Evolutionary conservation across 2,888 invertebrate species (phyloP).

Genomic region (Agrotis clavis): DNA sequence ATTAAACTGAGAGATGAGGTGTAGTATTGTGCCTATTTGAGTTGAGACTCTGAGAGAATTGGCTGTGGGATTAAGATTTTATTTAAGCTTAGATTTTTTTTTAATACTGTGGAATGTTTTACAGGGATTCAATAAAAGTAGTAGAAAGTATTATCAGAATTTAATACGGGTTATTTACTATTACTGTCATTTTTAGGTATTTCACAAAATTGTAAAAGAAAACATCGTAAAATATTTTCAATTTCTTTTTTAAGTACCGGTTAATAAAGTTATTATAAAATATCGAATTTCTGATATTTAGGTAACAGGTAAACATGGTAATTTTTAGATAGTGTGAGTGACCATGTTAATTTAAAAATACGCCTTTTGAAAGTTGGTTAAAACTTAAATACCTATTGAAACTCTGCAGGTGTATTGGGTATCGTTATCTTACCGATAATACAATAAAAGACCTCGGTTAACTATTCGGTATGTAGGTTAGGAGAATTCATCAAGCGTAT

Average conservation of each 20-base stretch:
- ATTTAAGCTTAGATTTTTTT: background rate
- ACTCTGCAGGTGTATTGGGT: background rate
- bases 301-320: too few relatives aligned
- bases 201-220: too few relatives aligned
- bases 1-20: slow-evolving; percentile 54
- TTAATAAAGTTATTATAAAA: too few relatives aligned
- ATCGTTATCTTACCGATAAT: background rate
- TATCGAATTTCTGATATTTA: too few relatives aligned
- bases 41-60: slow-evolving; percentile 16
- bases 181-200: too few relatives aligned
- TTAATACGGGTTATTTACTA: too few relatives aligned
- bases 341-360: too few relatives aligned
- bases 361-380: too few relatives aligned
- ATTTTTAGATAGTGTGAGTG: too few relatives aligned
- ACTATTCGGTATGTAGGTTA: background rate
- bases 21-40: slow-evolving; percentile 50
- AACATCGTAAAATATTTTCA: too few relatives aligned
- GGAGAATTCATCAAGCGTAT: background rate
- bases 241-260: too few relatives aligned
- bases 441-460: background rate
- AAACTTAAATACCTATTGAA: background rate
- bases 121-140: background rate
- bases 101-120: background rate
- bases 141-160: too few relatives aligned
- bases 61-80: background rate